Percentiles rank a stretch among this genome's conserved stretches.
phyloP scores from a whole-genome alignment of 2,888 invertebrate genomes.

The Nipponacmea schrenckii region DNA sequence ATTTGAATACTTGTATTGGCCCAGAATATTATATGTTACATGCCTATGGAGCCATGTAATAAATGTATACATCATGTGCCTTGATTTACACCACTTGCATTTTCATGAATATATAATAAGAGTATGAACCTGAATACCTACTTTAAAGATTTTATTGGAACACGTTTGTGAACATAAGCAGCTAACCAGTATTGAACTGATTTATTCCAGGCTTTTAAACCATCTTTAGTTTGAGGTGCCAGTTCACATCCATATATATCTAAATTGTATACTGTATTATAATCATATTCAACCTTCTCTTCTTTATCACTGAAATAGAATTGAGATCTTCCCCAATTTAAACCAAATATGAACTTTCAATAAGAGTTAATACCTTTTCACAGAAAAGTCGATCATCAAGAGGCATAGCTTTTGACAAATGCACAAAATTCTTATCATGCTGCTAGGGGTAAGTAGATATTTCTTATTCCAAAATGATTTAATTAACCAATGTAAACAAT shows the following conservation, averaged over 20 bases:
- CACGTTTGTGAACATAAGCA: constrained; percentile 86
- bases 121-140: not conserved
- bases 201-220: constrained; percentile 95
- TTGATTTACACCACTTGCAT: too few species aligned
- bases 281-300: constrained; percentile 70
- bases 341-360: not conserved
- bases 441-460: too few species aligned
- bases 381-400: too few species aligned
- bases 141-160: constrained; percentile 71
- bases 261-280: constrained; percentile 75
- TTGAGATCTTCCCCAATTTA: not conserved
- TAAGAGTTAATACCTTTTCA: not conserved
- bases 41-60: too few species aligned
- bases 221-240: constrained; percentile 83
- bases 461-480: too few species aligned
- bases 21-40: too few species aligned
- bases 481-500: too few species aligned
- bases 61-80: too few species aligned
- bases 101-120: too few species aligned
- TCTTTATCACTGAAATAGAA: constrained; percentile 11
- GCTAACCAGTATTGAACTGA: constrained; percentile 97
- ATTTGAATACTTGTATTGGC: too few species aligned
- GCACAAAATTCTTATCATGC: too few species aligned
- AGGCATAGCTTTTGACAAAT: too few species aligned
- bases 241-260: constrained; percentile 85